Evolutionary conservation across 1,140 invertebrate genomes (phyloP).

Genomic region (Plutomurus gul): DNA sequence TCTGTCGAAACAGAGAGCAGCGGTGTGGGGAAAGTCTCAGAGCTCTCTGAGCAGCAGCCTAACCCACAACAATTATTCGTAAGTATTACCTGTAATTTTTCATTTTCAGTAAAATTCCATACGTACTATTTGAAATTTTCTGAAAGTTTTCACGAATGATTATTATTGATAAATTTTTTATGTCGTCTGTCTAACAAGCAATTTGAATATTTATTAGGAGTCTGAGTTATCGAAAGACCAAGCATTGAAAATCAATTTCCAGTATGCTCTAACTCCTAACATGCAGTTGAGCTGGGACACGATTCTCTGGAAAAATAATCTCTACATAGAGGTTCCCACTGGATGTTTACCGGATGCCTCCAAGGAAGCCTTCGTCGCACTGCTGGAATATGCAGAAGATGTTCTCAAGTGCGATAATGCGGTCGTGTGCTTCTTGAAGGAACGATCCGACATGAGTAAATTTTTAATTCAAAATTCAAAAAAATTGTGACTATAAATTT

Average conservation of each 20-base stretch:
- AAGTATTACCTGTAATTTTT: constrained; percentile 46
- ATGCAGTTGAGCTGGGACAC: constrained; percentile 78
- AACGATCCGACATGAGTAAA: constrained; percentile 76
- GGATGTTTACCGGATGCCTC: constrained; percentile 83
- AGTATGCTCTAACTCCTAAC: constrained; percentile 75
- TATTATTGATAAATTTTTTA: no score
- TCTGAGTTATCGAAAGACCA: constrained; percentile 48
- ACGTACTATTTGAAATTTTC: background rate
- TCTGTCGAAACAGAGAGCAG: constrained; percentile 74
- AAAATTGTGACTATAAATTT: background rate
- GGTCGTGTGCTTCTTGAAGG: constrained; percentile 80
- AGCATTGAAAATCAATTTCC: constrained; percentile 71
- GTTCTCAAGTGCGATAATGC: constrained; percentile 80
- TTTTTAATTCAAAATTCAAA: background rate
- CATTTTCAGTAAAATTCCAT: background rate
- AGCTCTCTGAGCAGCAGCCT: constrained; percentile 58
- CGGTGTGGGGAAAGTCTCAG: constrained; percentile 72
- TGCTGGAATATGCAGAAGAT: constrained; percentile 95
- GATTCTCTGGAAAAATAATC: constrained; percentile 73
- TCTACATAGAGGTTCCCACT: constrained; percentile 85
- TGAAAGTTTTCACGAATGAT: no score
- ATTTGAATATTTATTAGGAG: no score
- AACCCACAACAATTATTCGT: constrained; percentile 60
- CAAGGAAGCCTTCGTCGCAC: constrained; percentile 87
- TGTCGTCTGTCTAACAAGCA: no score